phyloP scores from a whole-genome alignment of 2,888 invertebrate species.

The Campoletis raptor region DNA sequence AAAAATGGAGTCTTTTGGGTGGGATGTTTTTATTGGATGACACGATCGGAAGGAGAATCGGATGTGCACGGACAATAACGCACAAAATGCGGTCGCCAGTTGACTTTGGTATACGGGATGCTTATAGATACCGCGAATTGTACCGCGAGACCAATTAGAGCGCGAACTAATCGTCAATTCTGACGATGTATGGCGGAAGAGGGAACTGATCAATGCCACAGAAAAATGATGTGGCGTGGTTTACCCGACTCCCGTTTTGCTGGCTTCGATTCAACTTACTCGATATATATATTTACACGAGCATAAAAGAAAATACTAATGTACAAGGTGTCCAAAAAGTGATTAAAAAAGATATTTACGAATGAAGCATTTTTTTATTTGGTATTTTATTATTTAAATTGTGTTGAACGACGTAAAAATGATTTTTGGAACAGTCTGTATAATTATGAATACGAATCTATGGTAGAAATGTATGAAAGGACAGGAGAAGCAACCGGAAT shows the following conservation, averaged over 20 bases:
- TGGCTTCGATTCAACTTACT: conserved; percentile 57
- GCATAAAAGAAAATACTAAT: conserved; percentile 1
- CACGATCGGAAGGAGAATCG: not conserved
- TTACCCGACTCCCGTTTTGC: conserved; percentile 34
- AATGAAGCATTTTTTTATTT: not conserved
- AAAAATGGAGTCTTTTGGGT: not conserved
- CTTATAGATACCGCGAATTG: conserved; percentile 50
- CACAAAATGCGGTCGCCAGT: conserved; percentile 38
- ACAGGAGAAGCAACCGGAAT: conserved; percentile 10
- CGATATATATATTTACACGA: conserved; percentile 1
- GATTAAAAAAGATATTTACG: not conserved
- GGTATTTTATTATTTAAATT: not conserved
- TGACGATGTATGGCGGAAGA: conserved; percentile 58
- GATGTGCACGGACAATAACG: conserved; percentile 33
- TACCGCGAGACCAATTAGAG: conserved; percentile 65
- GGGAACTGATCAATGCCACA: conserved; percentile 58
- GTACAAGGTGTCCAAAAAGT: not conserved
- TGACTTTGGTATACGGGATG: conserved; percentile 36
- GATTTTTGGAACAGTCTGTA: not conserved
- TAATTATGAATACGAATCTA: not conserved
- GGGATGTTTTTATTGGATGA: conserved; percentile 35
- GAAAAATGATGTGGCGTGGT: conserved; percentile 58
- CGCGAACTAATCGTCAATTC: conserved; percentile 63
- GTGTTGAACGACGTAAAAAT: not conserved
- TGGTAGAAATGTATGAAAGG: conserved; percentile 26